These are phyloP conservation scores for Dolichomitus sp. DNA, from an alignment of 2,888 invertebrate genomes.

Conservation along the genomic window DNA sequence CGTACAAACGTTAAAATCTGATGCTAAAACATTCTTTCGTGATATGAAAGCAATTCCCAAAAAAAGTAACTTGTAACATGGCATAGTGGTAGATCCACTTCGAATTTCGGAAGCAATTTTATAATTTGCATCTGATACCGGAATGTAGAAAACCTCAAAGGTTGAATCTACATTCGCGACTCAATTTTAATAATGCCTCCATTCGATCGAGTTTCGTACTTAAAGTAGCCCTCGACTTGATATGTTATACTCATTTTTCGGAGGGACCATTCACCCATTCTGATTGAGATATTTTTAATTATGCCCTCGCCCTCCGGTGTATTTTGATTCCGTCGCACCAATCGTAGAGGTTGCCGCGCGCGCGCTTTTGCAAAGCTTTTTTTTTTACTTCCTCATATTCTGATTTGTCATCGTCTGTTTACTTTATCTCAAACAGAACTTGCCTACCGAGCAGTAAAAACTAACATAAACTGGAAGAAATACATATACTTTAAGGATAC, in stretches of 20 bases:
- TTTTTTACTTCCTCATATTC: conserved; percentile 74
- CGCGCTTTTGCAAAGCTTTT: conserved; percentile 61
- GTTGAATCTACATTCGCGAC: conserved; percentile 26
- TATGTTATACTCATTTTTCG: conserved; percentile 42
- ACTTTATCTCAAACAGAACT: conserved; percentile 75
- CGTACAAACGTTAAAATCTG: conserved; percentile 27
- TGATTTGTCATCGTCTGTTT: conserved; percentile 74
- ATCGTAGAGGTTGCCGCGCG: conserved; percentile 38
- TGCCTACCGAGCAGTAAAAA: conserved; percentile 81
- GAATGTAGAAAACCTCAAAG: conserved; percentile 18
- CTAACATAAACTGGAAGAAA: conserved; percentile 76
- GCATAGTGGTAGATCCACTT: conserved; percentile 25
- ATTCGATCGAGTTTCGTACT: conserved; percentile 73
- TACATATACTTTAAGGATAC: conserved; percentile 74
- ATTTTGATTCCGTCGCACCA: conserved; percentile 36
- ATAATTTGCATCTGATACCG: conserved; percentile 8
- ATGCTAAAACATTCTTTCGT: conserved; percentile 36
- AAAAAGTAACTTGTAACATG: conserved; percentile 12
- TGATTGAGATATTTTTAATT: conserved; percentile 38
- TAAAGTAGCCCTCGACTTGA: conserved; percentile 68
- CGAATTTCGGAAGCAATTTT: conserved; percentile 23
- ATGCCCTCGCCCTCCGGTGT: conserved; percentile 48
- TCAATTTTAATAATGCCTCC: conserved; percentile 35
- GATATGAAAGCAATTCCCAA: neutral
- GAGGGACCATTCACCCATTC: conserved; percentile 65